Percentiles rank a stretch among this genome's conserved stretches.
phyloP scores from a whole-genome alignment of 2,888 invertebrate species.

The Lasioglossum leucozonium region DNA sequence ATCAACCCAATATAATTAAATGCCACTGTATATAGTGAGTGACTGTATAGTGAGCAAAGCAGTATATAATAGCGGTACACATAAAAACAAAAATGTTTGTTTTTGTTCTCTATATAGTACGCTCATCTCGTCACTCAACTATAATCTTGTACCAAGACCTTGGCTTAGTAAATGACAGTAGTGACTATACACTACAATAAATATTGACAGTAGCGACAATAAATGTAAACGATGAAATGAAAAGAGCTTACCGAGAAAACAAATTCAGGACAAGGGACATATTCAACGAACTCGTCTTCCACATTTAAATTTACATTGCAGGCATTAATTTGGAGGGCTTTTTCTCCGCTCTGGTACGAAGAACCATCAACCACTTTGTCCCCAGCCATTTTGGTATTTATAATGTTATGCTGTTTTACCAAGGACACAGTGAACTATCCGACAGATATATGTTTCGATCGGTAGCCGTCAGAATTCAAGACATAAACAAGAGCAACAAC shows the following conservation, averaged over 20 bases:
- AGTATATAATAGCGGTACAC: no score
- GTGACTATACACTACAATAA: neutral
- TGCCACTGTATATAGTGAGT: no score
- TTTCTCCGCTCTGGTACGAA: constrained; percentile 74
- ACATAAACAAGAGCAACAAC: neutral
- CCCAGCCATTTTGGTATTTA: constrained; percentile 76
- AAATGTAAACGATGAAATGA: neutral
- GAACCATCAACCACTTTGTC: constrained; percentile 77
- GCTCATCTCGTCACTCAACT: no score
- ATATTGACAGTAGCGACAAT: neutral
- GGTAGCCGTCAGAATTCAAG: neutral
- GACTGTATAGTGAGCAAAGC: no score
- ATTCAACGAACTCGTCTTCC: constrained; percentile 76
- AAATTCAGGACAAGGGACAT: constrained; percentile 77
- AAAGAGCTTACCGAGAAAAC: constrained; percentile 76
- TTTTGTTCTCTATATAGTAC: no score
- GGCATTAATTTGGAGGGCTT: constrained; percentile 74
- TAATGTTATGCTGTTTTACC: constrained; percentile 19
- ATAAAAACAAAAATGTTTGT: no score
- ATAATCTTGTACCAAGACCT: no score
- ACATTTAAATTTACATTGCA: constrained; percentile 72
- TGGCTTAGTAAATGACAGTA: neutral
- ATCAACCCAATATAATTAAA: no score
- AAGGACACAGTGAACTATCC: constrained; percentile 9
- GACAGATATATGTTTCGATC: neutral